Percentiles rank a stretch among this genome's conserved stretches.
Conservation (phyloP, 2,888 invertebrate genomes). For the Syrphus vitripennis region DNA sequence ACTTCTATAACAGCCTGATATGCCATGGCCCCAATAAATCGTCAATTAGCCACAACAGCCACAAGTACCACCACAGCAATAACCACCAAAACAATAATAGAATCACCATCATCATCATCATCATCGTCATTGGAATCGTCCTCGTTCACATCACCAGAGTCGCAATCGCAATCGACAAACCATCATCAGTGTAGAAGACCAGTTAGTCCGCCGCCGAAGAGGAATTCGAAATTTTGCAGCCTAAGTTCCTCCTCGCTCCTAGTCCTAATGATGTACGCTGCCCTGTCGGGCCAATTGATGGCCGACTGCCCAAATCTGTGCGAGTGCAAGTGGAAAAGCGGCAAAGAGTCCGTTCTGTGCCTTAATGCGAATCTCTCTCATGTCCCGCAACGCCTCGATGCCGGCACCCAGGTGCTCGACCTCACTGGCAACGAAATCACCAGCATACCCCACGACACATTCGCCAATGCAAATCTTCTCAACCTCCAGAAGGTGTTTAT, state of each 20-base stretch:
- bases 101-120: slow-evolving; percentile 44
- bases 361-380: slow-evolving; percentile 88
- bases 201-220: not conserved
- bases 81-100: slow-evolving; percentile 26
- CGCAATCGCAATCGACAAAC: not conserved
- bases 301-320: slow-evolving; percentile 89
- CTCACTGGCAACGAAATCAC: slow-evolving; percentile 88
- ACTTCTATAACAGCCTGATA: slow-evolving; percentile 74
- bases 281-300: slow-evolving; percentile 75
- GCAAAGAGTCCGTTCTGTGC: slow-evolving; percentile 92
- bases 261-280: slow-evolving; percentile 71
- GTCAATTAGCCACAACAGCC: slow-evolving; percentile 72
- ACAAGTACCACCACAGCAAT: slow-evolving; percentile 57
- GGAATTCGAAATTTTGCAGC: slow-evolving; percentile 49
- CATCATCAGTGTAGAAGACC: slow-evolving; percentile 18
- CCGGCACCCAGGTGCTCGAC: slow-evolving; percentile 90
- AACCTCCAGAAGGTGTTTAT: slow-evolving; percentile 91
- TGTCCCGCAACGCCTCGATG: slow-evolving; percentile 88
- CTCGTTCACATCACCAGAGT: not conserved
- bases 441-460: slow-evolving; percentile 87
- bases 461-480: slow-evolving; percentile 87
- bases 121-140: not conserved
- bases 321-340: slow-evolving; percentile 94
- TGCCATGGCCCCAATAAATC: slow-evolving; percentile 76
- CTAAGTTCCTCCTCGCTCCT: slow-evolving; percentile 61